Evolutionary conservation across 2,888 invertebrate genomes (phyloP).

Genomic region (Drosophila rellima): DNA sequence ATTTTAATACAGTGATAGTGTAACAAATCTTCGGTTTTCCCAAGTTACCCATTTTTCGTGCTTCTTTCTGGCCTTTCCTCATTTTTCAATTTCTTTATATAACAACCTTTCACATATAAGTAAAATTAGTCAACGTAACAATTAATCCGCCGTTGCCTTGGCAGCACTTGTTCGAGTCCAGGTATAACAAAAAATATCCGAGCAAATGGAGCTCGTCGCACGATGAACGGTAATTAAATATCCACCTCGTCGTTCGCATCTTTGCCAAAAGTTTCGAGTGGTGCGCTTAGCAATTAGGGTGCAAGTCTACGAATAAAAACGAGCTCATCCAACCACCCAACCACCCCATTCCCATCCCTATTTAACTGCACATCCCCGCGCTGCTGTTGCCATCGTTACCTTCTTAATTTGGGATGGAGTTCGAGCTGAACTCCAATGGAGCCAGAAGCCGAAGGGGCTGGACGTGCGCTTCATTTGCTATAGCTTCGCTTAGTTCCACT

Average conservation of each 20-base stretch:
- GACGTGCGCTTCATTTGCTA: constrained; percentile 73
- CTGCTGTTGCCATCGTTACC: constrained; percentile 50
- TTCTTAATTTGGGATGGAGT: constrained; percentile 3
- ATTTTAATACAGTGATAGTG: not conserved
- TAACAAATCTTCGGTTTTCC: accelerated
- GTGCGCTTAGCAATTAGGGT: constrained; percentile 70
- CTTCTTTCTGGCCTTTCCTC: not conserved
- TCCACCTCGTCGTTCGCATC: constrained; percentile 27
- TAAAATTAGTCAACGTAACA: constrained; percentile 68
- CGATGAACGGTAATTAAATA: constrained; percentile 76
- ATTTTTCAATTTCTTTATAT: constrained; percentile 31
- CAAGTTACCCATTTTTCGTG: not conserved
- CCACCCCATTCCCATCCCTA: not conserved
- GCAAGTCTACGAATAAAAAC: constrained; percentile 65
- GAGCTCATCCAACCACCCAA: constrained; percentile 25
- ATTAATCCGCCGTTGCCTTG: constrained; percentile 62
- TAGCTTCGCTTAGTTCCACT: constrained; percentile 76
- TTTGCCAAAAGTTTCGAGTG: constrained; percentile 55
- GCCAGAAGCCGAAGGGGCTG: constrained; percentile 26
- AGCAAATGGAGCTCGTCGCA: constrained; percentile 29
- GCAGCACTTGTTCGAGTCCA: constrained; percentile 46
- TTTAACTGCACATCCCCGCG: constrained; percentile 29
- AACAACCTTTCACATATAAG: constrained; percentile 44
- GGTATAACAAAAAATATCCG: constrained; percentile 50
- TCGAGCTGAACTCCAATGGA: constrained; percentile 8